Evolutionary conservation across 2,888 invertebrate species (phyloP), one percentile per base, ranked within the genome.

Genomic region (Spodoptera littoralis): DNA sequence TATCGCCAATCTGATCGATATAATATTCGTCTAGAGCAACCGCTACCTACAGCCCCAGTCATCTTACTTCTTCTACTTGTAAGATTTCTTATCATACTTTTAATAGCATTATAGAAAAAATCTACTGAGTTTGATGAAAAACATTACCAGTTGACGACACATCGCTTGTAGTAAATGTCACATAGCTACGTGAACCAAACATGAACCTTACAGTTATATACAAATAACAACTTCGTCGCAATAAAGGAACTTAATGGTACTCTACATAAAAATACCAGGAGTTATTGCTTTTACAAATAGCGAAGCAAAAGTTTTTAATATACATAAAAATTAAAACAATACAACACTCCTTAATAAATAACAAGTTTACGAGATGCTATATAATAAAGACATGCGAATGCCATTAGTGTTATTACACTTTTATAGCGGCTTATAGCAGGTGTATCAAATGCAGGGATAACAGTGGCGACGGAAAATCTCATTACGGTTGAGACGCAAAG

Each of bases 361-460:
- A 88, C 80, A 69, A 60, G 81, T 92, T 93, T 91, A 93, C 86
- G 89, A 89, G 87, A 85, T 72, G 84, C 81, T 84, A 84, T 90
- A 91, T 89, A 92, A 92, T 90, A 89, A 89, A 89, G 88, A 92
- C 93, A 93, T 88, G 91, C 87, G 86, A 92, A 92, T 79, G 84
- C 92, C 90, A 92, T 93, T 93, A 93, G 90, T 85, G 86, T 88
- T 92, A 92, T 92, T 91, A 91, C 87, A 87, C 75, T 90, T 92
- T 91, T 91, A 90, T 89, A 83, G 81, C 70, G 64, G 81, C 73
- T 85, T 84, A 86, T 86, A 81, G 81, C 86, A 89, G 87, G 87
- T 89, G 86, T 88, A 86, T 86, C 82, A 85, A 85, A 87, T 80
- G 82, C 76, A 73, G 76, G 85, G 84, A 86, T 84, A 80, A 79